Conservation (phyloP, 2,797 vertebrate species). For the Galaxias olidus region DNA sequence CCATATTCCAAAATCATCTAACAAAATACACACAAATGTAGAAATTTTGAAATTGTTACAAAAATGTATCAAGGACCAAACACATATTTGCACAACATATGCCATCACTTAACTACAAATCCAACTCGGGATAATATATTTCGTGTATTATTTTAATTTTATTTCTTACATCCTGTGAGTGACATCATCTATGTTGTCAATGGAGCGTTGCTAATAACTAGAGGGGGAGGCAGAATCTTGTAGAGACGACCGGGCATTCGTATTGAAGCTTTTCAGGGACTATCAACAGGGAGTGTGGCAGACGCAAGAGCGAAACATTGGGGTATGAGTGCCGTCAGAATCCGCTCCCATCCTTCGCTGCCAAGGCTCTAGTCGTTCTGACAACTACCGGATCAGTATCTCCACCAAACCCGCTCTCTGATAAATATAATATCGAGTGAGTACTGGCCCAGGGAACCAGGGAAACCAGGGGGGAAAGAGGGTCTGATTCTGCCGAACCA, state of each 20-base stretch:
- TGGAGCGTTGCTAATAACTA: slow-evolving; percentile 67
- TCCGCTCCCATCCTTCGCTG: slow-evolving; percentile 85
- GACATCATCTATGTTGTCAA: slow-evolving; percentile 70
- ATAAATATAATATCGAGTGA: slow-evolving; percentile 81
- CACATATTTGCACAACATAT: too few species aligned
- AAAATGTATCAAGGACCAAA: too few species aligned
- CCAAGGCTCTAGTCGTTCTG: slow-evolving; percentile 72
- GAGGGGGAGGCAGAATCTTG: slow-evolving; percentile 57
- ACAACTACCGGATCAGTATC: slow-evolving; percentile 84
- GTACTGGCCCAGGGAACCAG: slow-evolving; percentile 59
- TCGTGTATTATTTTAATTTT: not conserved
- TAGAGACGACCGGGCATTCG: slow-evolving; percentile 47
- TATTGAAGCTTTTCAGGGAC: slow-evolving; percentile 65
- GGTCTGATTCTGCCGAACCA: slow-evolving; percentile 58
- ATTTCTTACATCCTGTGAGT: slow-evolving; percentile 42
- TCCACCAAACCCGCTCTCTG: slow-evolving; percentile 73
- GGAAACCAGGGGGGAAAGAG: slow-evolving; percentile 81
- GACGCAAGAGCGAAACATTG: slow-evolving; percentile 66
- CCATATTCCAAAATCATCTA: too few species aligned
- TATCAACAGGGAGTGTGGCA: slow-evolving; percentile 68
- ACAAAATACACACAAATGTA: too few species aligned
- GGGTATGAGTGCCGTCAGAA: slow-evolving; percentile 78
- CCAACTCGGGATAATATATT: too few species aligned
- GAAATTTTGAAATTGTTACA: too few species aligned
- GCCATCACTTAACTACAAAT: too few species aligned